A percentile compares a stretch with the other conserved stretches of the same genome.
These are phyloP conservation scores for Dinoponera quadriceps DNA, from an alignment of 1,140 invertebrate genomes.

Conservation along the genomic window DNA sequence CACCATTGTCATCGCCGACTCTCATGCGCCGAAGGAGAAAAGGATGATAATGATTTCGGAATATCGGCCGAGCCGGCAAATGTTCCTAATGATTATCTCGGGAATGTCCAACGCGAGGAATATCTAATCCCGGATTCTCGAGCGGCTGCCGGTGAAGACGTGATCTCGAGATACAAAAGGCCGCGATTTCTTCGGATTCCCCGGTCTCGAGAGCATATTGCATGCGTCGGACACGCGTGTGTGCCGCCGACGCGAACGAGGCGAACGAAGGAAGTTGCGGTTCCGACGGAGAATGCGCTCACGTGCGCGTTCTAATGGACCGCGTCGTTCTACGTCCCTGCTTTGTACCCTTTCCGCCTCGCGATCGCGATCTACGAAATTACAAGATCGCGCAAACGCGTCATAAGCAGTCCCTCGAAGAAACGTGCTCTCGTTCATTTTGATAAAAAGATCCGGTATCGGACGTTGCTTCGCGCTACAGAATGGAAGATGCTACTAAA, in stretches of 20 bases:
- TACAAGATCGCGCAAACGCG: slow-evolving; percentile 5
- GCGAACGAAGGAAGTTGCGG: slow-evolving; percentile 33
- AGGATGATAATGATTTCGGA: slow-evolving; percentile 31
- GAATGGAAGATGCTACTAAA: too few species aligned
- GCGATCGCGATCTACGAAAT: slow-evolving; percentile 26
- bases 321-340: too few species aligned
- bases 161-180: slow-evolving; percentile 49
- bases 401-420: neutral
- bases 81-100: slow-evolving; percentile 24
- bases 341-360: neutral
- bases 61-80: slow-evolving; percentile 8
- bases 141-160: slow-evolving; percentile 14
- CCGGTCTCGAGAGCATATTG: neutral
- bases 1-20: neutral
- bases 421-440: too few species aligned
- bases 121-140: slow-evolving; percentile 32
- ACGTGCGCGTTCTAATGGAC: slow-evolving; percentile 5
- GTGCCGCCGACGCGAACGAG: neutral
- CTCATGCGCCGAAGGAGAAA: neutral
- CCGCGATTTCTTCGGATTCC: slow-evolving; percentile 26
- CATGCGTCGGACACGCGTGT: slow-evolving; percentile 17
- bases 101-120: slow-evolving; percentile 12
- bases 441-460: too few species aligned
- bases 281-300: slow-evolving; percentile 25
- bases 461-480: neutral